These are phyloP conservation scores for Apeira syringaria DNA, from an alignment of 2,888 invertebrate genomes.

Conservation along the genomic window DNA sequence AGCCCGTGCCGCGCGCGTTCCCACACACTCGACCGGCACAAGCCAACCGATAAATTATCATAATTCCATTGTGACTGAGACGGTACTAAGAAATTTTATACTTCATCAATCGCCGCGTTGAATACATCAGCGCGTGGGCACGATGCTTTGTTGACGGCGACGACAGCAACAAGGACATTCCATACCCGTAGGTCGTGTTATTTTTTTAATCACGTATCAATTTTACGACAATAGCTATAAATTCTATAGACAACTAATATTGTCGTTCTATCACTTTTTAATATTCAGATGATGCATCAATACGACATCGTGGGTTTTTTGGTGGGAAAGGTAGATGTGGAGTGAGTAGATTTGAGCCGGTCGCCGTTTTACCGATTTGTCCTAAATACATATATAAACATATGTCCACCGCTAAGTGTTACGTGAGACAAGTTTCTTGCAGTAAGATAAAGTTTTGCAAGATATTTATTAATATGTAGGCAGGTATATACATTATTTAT, in stretches of 20 bases:
- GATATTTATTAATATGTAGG: too few species aligned
- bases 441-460: too few species aligned
- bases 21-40: slow-evolving; percentile 83
- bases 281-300: slow-evolving; percentile 40
- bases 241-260: slow-evolving; percentile 37
- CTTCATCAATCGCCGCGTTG: slow-evolving; percentile 82
- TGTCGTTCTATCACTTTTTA: slow-evolving; percentile 16
- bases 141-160: slow-evolving; percentile 67
- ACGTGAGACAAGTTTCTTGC: too few species aligned
- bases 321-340: slow-evolving; percentile 38
- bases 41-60: slow-evolving; percentile 84
- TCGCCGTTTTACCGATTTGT: too few species aligned
- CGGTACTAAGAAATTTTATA: slow-evolving; percentile 83
- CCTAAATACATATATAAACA: too few species aligned
- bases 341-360: slow-evolving; percentile 12
- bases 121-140: slow-evolving; percentile 82
- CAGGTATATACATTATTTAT: too few species aligned
- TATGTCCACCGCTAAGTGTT: too few species aligned
- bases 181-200: slow-evolving; percentile 36
- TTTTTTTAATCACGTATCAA: slow-evolving; percentile 59
- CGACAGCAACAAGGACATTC: slow-evolving; percentile 46
- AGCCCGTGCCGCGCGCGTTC: slow-evolving; percentile 82
- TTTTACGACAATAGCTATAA: slow-evolving; percentile 56
- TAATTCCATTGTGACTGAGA: slow-evolving; percentile 84
- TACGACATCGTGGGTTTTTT: slow-evolving; percentile 30